Conservation (phyloP, 2,113 vertebrate genomes). For the Aix galericulata region DNA sequence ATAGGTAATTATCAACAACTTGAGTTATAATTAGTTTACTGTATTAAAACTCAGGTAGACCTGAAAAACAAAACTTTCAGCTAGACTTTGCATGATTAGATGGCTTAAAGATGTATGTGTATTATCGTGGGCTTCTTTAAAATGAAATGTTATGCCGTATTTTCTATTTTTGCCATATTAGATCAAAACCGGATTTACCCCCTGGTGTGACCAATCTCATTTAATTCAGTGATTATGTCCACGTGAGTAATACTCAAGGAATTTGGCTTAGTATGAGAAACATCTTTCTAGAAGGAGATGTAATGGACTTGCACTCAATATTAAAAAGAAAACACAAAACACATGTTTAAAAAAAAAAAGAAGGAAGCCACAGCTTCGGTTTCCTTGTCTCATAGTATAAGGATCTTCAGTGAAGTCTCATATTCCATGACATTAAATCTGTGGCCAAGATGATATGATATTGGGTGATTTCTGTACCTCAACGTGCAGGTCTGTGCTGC, state of each 20-base stretch:
- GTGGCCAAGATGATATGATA: constrained; percentile 42
- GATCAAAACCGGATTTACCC: background rate
- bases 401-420: constrained; percentile 26
- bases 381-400: background rate
- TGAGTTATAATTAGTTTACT: background rate
- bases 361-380: background rate
- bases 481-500: background rate
- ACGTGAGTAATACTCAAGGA: background rate
- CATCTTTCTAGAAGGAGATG: constrained; percentile 1
- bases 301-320: constrained; percentile 6
- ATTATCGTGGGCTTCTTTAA: background rate
- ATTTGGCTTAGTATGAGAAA: constrained; percentile 23
- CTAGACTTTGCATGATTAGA: background rate
- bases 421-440: constrained; percentile 59
- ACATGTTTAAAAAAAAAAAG: background rate
- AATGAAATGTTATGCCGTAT: background rate
- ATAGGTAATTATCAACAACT: background rate
- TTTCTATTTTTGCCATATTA: background rate
- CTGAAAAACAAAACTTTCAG: background rate
- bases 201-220: background rate
- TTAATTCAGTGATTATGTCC: background rate
- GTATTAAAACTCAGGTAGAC: background rate
- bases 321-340: background rate
- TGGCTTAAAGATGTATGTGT: background rate
- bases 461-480: constrained; percentile 29